Evolutionary conservation across 2,797 vertebrate genomes (phyloP), one percentile per base, ranked within the genome.

Genomic region (Sebastes kiyomatsui): DNA sequence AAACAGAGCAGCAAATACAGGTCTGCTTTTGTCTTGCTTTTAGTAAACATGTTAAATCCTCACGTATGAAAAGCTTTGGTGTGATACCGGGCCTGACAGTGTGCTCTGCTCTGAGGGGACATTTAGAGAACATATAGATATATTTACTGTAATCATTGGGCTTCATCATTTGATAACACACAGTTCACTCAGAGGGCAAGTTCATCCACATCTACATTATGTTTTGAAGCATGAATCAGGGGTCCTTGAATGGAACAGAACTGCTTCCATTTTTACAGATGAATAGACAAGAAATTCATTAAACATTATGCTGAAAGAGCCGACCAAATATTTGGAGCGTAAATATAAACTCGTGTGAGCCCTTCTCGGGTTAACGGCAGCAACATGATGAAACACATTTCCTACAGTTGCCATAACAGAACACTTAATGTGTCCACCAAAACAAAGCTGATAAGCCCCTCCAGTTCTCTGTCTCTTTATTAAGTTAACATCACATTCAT

Each of bases 401-500:
- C 65, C 67, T 49, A 25, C 71, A 74, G 85, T 77, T 85, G 80
- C 75, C 90, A 88, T 77, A 87, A 90, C 90, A 88, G 71, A 77
- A 67, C 73, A 88, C 72, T 90, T 75, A 32, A 75, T 61, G 70
- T 75, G 59, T 79, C 66, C 42, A 55, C 18, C 72, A 79, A 84
- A 83, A 83, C 81, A 42, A 30, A 27, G 30, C 55, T 20, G 62
- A 67, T 9, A 33, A 32, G 28, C 71, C 77, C 59, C 71, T 56
- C 61, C 67, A 2, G 33, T 16, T 42, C 38, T 42, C 33, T 64
- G 11, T 46, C 70, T 27, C 65, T 28, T 52, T 52, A 16, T 13
- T 42, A n/a, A 27, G 28, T 18, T 25, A 32, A 75, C 12, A 10
- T 30, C 6, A 0, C 66, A 49, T 76, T 30, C 28, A 67, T 55